phyloP scores from a whole-genome alignment of 2,113 vertebrate species.

The Peromyscus polionotus region DNA sequence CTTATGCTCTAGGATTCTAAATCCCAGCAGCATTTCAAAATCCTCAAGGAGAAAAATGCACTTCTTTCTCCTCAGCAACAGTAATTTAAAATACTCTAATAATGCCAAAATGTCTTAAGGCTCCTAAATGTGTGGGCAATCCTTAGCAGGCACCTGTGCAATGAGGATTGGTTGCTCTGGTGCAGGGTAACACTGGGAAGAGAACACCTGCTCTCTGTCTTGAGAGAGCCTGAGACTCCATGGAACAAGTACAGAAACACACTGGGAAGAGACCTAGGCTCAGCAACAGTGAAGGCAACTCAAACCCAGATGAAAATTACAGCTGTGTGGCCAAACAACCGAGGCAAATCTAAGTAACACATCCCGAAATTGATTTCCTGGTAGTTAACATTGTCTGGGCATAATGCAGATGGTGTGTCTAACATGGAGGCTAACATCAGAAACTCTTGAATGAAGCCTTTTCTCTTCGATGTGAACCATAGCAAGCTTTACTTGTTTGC shows the following conservation, averaged over 20 bases:
- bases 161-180: not conserved
- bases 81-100: not conserved
- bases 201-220: not conserved
- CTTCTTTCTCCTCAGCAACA: not conserved
- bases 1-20: not conserved
- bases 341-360: not conserved
- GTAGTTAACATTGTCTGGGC: not conserved
- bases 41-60: not conserved
- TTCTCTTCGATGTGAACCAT: not conserved
- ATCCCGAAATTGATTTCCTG: not conserved
- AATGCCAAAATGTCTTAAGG: not conserved
- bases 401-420: not conserved
- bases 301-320: not conserved
- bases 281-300: not conserved
- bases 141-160: not conserved
- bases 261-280: not conserved
- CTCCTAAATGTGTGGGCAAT: not conserved
- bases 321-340: not conserved
- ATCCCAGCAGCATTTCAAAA: slow-evolving; percentile 2
- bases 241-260: not conserved
- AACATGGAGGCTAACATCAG: slow-evolving; percentile 8
- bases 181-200: no score
- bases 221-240: not conserved
- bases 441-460: not conserved
- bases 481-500: not conserved